phyloP scores from a whole-genome alignment of 2,797 vertebrate genomes.

The Parauchenoglanis ngamensis region DNA sequence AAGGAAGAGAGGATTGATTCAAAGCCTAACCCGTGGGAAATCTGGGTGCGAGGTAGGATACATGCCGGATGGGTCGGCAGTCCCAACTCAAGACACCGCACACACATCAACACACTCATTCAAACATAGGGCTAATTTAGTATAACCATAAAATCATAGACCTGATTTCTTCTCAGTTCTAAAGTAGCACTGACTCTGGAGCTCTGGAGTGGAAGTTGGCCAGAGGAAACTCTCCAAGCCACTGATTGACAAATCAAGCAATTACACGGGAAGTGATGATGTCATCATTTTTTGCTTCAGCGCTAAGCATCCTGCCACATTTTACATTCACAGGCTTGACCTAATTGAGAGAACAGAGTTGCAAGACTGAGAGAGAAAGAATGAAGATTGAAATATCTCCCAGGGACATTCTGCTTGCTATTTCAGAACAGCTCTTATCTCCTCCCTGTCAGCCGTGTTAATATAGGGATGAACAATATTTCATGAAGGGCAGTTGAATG shows the following conservation, averaged over 20 bases:
- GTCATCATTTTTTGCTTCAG: slow-evolving; percentile 73
- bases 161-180: neutral
- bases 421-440: slow-evolving; percentile 78
- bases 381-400: slow-evolving; percentile 77
- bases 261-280: slow-evolving; percentile 76
- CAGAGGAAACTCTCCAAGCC: neutral
- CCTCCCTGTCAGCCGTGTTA: slow-evolving; percentile 83
- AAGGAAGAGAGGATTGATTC: neutral
- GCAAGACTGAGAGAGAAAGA: slow-evolving; percentile 42
- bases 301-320: slow-evolving; percentile 69
- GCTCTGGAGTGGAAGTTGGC: neutral
- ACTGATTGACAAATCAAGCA: slow-evolving; percentile 73
- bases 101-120: neutral
- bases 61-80: neutral
- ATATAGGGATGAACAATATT: slow-evolving; percentile 88
- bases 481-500: slow-evolving; percentile 81
- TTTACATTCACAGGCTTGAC: slow-evolving; percentile 66
- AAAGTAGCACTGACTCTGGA: neutral
- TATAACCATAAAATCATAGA: neutral
- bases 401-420: slow-evolving; percentile 76
- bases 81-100: too few relatives aligned
- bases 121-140: neutral
- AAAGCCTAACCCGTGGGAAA: neutral
- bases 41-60: neutral
- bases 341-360: slow-evolving; percentile 70